phyloP scores from a whole-genome alignment of 2,888 invertebrate genomes.

The Drosophila vallismaia region DNA sequence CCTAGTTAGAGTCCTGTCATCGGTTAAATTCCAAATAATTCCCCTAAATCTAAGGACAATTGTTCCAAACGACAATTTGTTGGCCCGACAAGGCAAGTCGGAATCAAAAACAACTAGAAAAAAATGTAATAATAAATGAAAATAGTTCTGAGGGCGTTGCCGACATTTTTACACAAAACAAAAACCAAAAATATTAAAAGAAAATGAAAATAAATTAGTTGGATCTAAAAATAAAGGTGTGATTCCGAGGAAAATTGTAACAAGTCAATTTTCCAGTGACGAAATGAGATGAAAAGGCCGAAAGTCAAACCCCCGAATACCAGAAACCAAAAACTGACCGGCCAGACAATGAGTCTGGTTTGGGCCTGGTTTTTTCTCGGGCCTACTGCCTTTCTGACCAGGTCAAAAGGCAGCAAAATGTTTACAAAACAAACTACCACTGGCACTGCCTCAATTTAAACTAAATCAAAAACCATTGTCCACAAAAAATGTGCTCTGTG shows the following conservation, averaged over 20 bases:
- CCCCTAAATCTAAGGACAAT: conserved; percentile 27
- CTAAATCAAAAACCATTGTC: conserved; percentile 66
- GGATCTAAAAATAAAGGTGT: conserved; percentile 63
- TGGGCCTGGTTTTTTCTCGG: conserved; percentile 4
- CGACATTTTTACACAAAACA: conserved; percentile 26
- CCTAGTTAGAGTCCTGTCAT: conserved; percentile 41
- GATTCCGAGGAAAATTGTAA: conserved; percentile 76
- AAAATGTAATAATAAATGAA: conserved; percentile 9
- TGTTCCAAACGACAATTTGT: conserved; percentile 28
- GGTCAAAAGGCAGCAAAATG: conserved; percentile 47
- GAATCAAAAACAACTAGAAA: background rate
- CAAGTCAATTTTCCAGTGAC: conserved; percentile 70
- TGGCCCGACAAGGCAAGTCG: conserved; percentile 22
- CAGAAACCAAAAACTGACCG: conserved; percentile 29
- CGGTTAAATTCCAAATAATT: conserved; percentile 35
- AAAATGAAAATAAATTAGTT: conserved; percentile 40
- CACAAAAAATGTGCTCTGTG: background rate
- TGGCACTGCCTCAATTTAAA: conserved; percentile 59
- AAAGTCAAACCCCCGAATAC: conserved; percentile 3
- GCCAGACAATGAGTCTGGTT: conserved; percentile 56
- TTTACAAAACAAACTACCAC: conserved; percentile 79
- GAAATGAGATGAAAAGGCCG: conserved; percentile 21
- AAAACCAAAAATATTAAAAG: conserved; percentile 11
- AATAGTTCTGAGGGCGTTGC: conserved; percentile 46
- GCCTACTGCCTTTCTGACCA: conserved; percentile 65